Evolutionary conservation across 2,113 vertebrate genomes (phyloP).

Genomic region (Pollimyrus isidori): DNA sequence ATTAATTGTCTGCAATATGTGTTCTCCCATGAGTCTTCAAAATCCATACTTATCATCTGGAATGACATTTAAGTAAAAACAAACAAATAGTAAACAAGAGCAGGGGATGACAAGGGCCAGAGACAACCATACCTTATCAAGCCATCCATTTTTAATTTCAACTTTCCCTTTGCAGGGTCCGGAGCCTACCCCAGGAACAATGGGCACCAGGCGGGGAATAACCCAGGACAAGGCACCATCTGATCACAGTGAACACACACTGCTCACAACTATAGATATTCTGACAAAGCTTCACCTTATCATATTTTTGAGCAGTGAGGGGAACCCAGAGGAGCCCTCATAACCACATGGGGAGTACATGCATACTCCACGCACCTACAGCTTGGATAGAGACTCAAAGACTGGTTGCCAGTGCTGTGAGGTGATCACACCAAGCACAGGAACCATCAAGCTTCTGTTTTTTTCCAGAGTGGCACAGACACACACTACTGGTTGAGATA

Average conservation of each 20-base stretch:
- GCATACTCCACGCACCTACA: neutral
- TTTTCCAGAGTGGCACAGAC: neutral
- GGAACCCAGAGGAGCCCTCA: neutral
- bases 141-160: neutral
- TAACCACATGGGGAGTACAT: neutral
- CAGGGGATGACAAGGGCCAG: neutral
- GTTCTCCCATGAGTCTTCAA: neutral
- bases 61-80: neutral
- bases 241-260: neutral
- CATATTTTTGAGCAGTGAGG: neutral
- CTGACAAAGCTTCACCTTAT: neutral
- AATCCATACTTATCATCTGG: neutral
- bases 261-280: neutral
- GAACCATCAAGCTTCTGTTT: neutral
- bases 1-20: neutral
- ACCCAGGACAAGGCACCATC: neutral
- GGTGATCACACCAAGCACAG: neutral
- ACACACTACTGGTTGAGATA: neutral
- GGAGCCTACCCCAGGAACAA: neutral
- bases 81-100: neutral
- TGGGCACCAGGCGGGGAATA: neutral
- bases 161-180: neutral
- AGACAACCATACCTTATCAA: neutral
- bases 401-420: neutral
- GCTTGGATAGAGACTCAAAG: neutral